Conservation (phyloP, 2,888 invertebrate genomes). For the Pyralis farinalis region DNA sequence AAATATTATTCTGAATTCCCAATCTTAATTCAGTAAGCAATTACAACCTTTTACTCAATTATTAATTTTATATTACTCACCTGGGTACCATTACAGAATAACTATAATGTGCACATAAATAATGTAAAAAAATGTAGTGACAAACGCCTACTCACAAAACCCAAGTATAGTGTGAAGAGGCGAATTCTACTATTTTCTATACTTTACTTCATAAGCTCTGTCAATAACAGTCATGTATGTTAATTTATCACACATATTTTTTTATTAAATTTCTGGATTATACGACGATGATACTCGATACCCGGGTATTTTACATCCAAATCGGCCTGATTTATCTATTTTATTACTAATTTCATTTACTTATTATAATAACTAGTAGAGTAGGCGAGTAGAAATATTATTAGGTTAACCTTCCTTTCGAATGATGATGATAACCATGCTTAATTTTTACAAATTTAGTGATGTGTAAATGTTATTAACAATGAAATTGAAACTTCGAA, state of each 20-base stretch:
- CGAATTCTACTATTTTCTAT: neutral
- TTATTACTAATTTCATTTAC: neutral
- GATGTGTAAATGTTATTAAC: too few relatives aligned
- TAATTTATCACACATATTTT: slow-evolving; percentile 23
- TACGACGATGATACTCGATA: slow-evolving; percentile 23
- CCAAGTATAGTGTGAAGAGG: neutral
- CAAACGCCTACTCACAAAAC: slow-evolving; percentile 2
- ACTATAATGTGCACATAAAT: neutral
- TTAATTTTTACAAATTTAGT: too few relatives aligned
- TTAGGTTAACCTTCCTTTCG: too few relatives aligned
- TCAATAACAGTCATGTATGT: neutral
- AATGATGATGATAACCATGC: too few relatives aligned
- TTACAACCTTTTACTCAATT: too few relatives aligned
- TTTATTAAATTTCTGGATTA: slow-evolving; percentile 21
- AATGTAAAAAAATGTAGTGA: neutral
- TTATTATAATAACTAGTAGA: neutral
- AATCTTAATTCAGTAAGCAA: too few relatives aligned
- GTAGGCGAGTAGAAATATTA: too few relatives aligned
- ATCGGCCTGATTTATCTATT: slow-evolving; percentile 16
- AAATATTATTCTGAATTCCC: too few relatives aligned
- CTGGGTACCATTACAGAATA: too few relatives aligned
- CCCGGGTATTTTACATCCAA: slow-evolving; percentile 19
- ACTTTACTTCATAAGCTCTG: neutral
- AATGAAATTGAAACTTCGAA: too few relatives aligned
- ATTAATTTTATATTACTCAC: too few relatives aligned